Evolutionary conservation across 2,888 invertebrate genomes (phyloP), one percentile per base, ranked within the genome.

Genomic region (Tridacna gigas): DNA sequence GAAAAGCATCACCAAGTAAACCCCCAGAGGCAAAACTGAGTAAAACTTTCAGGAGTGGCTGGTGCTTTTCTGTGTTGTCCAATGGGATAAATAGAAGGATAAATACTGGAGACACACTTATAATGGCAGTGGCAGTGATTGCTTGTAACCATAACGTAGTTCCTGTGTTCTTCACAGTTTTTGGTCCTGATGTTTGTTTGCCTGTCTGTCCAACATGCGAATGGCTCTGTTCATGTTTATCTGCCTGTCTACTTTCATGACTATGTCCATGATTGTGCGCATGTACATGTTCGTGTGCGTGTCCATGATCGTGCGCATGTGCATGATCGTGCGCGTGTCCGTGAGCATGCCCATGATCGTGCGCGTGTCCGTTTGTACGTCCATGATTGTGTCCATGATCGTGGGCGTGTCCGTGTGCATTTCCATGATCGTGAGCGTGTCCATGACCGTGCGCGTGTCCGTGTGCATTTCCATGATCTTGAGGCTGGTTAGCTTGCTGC

Each of bases 1-100:
- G 96, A 95, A 99, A 99, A 0, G 99, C 99, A 96, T 99, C 99
- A 12, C 99, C 99, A 0, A 99, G 96, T 20, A 99, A 96, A 69
- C 99, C 98, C 65, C 95, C 95, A 45, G 95, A 94, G 7, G 95
- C 95, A 91, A 95, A 95, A 80, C 94, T 94, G 25, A 95, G 90
- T 45, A 96, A 83, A 65, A 99, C 96, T 95, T 99, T 99, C 12
- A 99, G 95, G 61, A 98, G 95, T 0, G 98, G 97, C 94, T 97
- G 96, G 94, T 97, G 97, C 92, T 97, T 97, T 79, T 97, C 96
- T 87, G 94, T 91, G 73, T 93, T 94, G 60, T 99, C 98, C 79
- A 99, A 96, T 0, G 99, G 99, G 91, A 99, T 98, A 84, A 98
- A 96, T 93, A 98, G 97, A 11, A 99, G 96, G 88, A 99, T 97